Evolutionary conservation across 2,888 invertebrate species (phyloP).

Genomic region (Leptogaster cylindrica): DNA sequence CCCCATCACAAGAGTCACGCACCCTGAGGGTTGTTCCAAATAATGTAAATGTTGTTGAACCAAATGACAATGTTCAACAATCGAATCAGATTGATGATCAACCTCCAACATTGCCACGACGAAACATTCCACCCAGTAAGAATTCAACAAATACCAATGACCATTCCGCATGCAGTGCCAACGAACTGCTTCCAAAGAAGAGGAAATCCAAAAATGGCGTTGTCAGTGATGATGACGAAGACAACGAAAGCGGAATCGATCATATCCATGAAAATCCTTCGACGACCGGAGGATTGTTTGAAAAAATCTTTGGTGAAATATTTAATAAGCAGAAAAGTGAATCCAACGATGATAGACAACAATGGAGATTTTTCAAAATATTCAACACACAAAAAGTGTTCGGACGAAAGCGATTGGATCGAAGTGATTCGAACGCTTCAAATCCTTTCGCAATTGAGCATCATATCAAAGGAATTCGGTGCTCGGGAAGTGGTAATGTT

Average conservation of each 20-base stretch:
- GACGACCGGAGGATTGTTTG: constrained; percentile 40
- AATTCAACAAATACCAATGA: constrained; percentile 29
- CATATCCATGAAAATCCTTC: neutral
- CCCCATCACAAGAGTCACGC: constrained; percentile 20
- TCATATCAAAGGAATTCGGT: constrained; percentile 59
- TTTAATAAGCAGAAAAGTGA: constrained; percentile 38
- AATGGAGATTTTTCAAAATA: constrained; percentile 39
- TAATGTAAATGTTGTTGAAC: constrained; percentile 49
- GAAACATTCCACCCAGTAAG: constrained; percentile 16
- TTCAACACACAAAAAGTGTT: constrained; percentile 44
- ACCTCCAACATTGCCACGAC: constrained; percentile 41
- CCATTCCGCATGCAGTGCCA: constrained; percentile 51
- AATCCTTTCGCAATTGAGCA: constrained; percentile 55
- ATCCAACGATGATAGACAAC: constrained; percentile 6
- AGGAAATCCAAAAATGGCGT: constrained; percentile 5
- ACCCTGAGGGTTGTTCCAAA: constrained; percentile 46
- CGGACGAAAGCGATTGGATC: constrained; percentile 34
- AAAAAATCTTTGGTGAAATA: constrained; percentile 46
- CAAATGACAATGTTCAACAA: neutral
- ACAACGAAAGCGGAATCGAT: constrained; percentile 23
- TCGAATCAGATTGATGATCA: constrained; percentile 1
- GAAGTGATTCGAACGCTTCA: constrained; percentile 41
- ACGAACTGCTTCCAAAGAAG: constrained; percentile 48
- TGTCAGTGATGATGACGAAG: neutral
- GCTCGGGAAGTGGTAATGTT: constrained; percentile 61